Conservation (phyloP, 1,140 invertebrate species). For the Drosophila orosa region DNA sequence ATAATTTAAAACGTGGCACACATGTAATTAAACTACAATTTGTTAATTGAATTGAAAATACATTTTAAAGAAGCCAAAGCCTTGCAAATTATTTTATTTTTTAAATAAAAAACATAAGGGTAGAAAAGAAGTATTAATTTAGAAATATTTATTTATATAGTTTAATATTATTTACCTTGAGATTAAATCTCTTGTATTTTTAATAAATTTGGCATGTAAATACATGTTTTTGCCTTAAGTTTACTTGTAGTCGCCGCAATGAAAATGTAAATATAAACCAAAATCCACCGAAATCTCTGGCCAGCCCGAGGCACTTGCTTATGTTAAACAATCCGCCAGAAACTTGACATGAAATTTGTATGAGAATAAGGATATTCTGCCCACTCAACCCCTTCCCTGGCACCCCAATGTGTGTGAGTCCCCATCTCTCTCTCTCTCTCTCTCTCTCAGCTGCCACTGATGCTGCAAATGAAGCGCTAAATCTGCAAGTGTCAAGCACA, state of each 20-base stretch:
- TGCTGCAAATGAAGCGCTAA: conserved; percentile 72
- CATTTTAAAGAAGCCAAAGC: not conserved
- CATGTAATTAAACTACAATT: conserved; percentile 6
- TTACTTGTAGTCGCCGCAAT: not conserved
- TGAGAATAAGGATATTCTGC: conserved; percentile 24
- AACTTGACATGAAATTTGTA: conserved; percentile 53
- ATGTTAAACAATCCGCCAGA: conserved; percentile 52
- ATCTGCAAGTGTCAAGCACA: conserved; percentile 74
- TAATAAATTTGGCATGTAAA: not conserved
- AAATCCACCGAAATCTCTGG: conserved; percentile 32
- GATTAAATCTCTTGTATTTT: not conserved
- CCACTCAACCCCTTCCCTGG: not conserved
- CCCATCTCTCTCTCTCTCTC: conserved; percentile 27
- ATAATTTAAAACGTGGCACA: not conserved
- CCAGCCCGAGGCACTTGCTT: conserved; percentile 36
- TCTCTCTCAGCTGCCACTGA: conserved; percentile 37
- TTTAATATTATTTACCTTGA: no score
- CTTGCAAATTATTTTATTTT: not conserved
- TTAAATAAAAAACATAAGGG: not conserved
- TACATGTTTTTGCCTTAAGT: not conserved
- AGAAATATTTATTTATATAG: no score
- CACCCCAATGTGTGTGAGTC: conserved; percentile 5
- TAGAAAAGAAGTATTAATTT: no score
- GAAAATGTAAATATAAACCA: conserved; percentile 36
- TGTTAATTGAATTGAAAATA: conserved; percentile 13